Percentiles rank a stretch among this genome's conserved stretches.
These are phyloP conservation scores for Hoplodrina ambigua DNA, from an alignment of 2,888 invertebrate species.

Conservation along the genomic window DNA sequence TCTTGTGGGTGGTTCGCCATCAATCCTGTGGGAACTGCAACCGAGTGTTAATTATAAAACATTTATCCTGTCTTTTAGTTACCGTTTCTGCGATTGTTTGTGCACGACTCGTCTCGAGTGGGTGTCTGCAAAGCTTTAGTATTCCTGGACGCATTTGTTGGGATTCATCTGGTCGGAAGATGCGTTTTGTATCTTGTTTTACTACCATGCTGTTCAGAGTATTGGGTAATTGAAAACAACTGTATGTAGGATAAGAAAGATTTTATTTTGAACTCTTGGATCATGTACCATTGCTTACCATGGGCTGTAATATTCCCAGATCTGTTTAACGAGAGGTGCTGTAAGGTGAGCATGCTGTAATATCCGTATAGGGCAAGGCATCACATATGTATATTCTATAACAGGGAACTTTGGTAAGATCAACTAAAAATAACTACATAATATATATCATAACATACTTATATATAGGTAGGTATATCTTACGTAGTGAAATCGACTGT, in stretches of 20 bases:
- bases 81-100: slow-evolving; percentile 66
- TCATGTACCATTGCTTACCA: background rate
- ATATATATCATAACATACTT: slow-evolving; percentile 1
- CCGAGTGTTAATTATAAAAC: slow-evolving; percentile 75
- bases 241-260: background rate
- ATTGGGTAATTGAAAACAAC: slow-evolving; percentile 25
- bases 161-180: slow-evolving; percentile 37
- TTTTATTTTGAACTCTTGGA: slow-evolving; percentile 16
- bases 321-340: background rate
- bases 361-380: background rate
- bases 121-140: slow-evolving; percentile 54
- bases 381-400: background rate
- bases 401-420: background rate
- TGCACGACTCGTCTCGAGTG: slow-evolving; percentile 56
- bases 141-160: slow-evolving; percentile 39
- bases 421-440: background rate
- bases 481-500: slow-evolving; percentile 15
- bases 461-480: background rate
- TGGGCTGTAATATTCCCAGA: background rate
- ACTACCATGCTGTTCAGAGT: slow-evolving; percentile 21
- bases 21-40: slow-evolving; percentile 74
- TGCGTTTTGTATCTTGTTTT: slow-evolving; percentile 45
- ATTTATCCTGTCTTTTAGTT: slow-evolving; percentile 73
- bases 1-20: slow-evolving; percentile 77
- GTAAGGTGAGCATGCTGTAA: background rate